Conservation (phyloP, 2,113 vertebrate species). For the Mus musculus region GRCm39 chr1:33904001-33904500, state of each 20-base stretch:
- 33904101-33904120: background rate
- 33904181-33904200: conserved; percentile 26
- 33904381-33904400: conserved; percentile 51
- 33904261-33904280: conserved; percentile 33
- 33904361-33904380: conserved; percentile 68
- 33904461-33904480: background rate
- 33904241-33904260: conserved; percentile 39
- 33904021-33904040: background rate
- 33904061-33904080: conserved; percentile 17
- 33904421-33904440: background rate
- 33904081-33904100: conserved; percentile 42
- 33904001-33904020: conserved; percentile 2
- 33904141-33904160: background rate
- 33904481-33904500: background rate
- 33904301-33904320: conserved; percentile 70
- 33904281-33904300: conserved; percentile 54
- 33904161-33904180: conserved; percentile 43
- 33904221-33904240: conserved; percentile 30
- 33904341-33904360: conserved; percentile 70
- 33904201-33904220: conserved; percentile 35
- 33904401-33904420: conserved; percentile 27
- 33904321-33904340: conserved; percentile 61
- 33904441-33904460: background rate
- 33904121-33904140: conserved; percentile 6
- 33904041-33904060: conserved; percentile 15